Conservation (phyloP, 2,888 invertebrate genomes). For the Merodon equestris region DNA sequence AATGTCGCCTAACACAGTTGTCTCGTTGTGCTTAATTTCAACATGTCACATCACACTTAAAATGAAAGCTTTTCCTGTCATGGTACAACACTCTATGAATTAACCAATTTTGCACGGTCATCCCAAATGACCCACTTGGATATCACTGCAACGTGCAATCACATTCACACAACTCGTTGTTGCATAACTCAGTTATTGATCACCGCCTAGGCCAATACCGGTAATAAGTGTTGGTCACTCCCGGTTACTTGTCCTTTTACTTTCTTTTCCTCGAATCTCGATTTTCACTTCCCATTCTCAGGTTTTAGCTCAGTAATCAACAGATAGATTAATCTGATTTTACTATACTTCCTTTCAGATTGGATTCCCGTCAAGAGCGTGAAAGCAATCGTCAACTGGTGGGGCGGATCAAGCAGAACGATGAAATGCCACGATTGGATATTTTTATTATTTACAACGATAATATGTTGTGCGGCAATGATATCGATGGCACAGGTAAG, state of each 20-base stretch:
- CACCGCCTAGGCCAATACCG: background rate
- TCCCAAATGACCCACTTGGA: too few species aligned
- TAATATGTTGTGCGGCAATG: conserved; percentile 58
- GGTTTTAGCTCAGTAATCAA: conserved; percentile 37
- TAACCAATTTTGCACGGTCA: too few species aligned
- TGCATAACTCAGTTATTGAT: background rate
- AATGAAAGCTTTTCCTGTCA: too few species aligned
- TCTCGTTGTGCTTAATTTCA: too few species aligned
- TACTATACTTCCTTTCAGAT: conserved; percentile 66
- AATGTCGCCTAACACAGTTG: too few species aligned
- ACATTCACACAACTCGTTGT: background rate
- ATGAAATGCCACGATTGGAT: conserved; percentile 68
- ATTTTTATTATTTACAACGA: conserved; percentile 65
- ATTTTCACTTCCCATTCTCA: conserved; percentile 59
- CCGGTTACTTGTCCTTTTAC: conserved; percentile 42
- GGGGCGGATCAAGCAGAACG: conserved; percentile 64
- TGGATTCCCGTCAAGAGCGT: conserved; percentile 51
- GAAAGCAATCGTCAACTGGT: conserved; percentile 38
- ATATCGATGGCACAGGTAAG: conserved; percentile 60
- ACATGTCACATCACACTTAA: too few species aligned
- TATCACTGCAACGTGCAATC: too few species aligned
- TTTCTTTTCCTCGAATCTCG: conserved; percentile 29
- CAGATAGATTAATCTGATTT: conserved; percentile 18
- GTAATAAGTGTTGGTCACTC: too few species aligned
- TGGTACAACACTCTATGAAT: too few species aligned